These are phyloP conservation scores for Dioctria rufipes DNA, from an alignment of 2,888 invertebrate species.

Conservation along the genomic window DNA sequence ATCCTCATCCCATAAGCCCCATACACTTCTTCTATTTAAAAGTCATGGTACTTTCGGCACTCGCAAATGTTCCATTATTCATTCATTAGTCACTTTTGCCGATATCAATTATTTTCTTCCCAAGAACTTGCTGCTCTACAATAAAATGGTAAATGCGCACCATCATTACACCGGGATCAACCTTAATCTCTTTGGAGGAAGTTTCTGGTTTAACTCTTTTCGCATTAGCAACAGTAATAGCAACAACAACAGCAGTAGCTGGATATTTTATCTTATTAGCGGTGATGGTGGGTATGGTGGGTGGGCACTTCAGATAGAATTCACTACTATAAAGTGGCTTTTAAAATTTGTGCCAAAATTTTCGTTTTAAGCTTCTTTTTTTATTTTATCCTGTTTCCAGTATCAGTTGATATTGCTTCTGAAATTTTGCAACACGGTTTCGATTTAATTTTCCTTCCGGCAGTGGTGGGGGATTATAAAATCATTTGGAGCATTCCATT, in stretches of 20 bases:
- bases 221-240: not conserved
- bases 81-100: slow-evolving; percentile 36
- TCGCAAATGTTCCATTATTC: slow-evolving; percentile 28
- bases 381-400: not conserved
- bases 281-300: not conserved
- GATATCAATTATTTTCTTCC: slow-evolving; percentile 16
- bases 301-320: not conserved
- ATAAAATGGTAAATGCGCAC: slow-evolving; percentile 26
- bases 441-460: not conserved
- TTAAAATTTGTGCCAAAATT: not conserved
- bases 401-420: not conserved
- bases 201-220: slow-evolving; percentile 30
- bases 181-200: slow-evolving; percentile 30
- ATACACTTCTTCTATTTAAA: not conserved
- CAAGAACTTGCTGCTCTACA: not conserved
- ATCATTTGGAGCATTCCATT: not conserved
- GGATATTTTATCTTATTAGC: not conserved
- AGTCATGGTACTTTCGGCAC: slow-evolving; percentile 2
- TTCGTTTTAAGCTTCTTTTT: not conserved
- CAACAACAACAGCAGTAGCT: too few relatives aligned
- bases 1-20: not conserved
- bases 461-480: not conserved
- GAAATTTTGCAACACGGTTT: not conserved
- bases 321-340: not conserved
- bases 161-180: slow-evolving; percentile 36